phyloP scores from a whole-genome alignment of 2,797 vertebrate species.

The Characodon lateralis region DNA sequence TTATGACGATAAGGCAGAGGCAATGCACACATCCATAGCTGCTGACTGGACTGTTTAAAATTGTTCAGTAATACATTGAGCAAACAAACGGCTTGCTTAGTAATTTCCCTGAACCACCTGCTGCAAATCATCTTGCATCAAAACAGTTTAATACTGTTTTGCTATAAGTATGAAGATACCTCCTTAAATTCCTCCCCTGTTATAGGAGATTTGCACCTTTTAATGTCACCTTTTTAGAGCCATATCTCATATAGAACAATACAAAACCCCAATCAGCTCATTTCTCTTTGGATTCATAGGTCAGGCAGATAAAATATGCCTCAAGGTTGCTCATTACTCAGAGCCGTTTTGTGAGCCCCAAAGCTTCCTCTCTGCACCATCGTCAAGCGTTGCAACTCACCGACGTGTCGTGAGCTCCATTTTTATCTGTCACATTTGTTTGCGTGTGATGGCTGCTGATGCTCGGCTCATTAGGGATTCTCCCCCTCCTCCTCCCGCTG shows the following conservation, averaged over 20 bases:
- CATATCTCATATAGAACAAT: constrained; percentile 15
- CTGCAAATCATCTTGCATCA: constrained; percentile 24
- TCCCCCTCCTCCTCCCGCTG: constrained; percentile 6
- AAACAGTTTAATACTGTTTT: constrained; percentile 20
- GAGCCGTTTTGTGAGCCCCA: constrained; percentile 12
- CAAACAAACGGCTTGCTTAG: constrained; percentile 23
- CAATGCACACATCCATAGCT: background rate
- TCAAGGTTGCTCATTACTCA: constrained; percentile 55
- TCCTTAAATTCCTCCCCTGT: constrained; percentile 3
- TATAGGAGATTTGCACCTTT: constrained; percentile 9
- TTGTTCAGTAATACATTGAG: constrained; percentile 16
- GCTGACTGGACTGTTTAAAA: constrained; percentile 19
- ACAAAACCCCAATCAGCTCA: constrained; percentile 32
- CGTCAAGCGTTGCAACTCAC: constrained; percentile 46
- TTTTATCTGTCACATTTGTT: constrained; percentile 71
- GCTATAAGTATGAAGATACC: constrained; percentile 1
- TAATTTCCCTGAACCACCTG: constrained; percentile 31
- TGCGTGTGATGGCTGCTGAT: constrained; percentile 58
- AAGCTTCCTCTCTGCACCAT: constrained; percentile 20
- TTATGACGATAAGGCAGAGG: background rate
- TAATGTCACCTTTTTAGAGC: background rate
- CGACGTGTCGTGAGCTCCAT: constrained; percentile 50
- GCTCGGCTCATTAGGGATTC: constrained; percentile 66
- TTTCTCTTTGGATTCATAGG: constrained; percentile 36
- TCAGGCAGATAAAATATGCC: constrained; percentile 15